Evolutionary conservation across 2,797 vertebrate genomes (phyloP).

Genomic region (Poeciliopsis turneri): DNA sequence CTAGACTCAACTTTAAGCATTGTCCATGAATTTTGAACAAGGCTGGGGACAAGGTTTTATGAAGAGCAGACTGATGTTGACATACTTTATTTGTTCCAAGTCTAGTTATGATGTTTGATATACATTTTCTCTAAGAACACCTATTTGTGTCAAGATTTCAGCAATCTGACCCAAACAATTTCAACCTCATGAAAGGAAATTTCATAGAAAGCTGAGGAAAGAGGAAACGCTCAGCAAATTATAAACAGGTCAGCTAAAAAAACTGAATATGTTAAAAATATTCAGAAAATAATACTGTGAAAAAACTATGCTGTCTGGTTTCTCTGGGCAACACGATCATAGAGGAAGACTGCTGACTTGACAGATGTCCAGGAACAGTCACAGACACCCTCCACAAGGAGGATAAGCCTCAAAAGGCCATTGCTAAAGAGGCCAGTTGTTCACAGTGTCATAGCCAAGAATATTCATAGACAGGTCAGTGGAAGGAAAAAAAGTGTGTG

Average conservation of each 20-base stretch:
- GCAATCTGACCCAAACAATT: background rate
- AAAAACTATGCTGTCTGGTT: background rate
- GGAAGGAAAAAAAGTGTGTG: background rate
- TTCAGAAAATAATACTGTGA: background rate
- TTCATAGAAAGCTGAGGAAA: background rate
- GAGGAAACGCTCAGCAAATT: background rate
- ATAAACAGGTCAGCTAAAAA: background rate
- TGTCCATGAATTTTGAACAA: background rate
- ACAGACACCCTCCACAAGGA: background rate
- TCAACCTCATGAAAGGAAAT: background rate
- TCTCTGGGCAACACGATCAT: background rate
- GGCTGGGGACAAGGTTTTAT: background rate
- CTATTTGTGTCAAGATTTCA: background rate
- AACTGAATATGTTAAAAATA: background rate
- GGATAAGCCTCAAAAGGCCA: background rate
- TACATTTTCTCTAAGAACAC: background rate
- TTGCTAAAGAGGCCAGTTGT: background rate
- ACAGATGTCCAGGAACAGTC: background rate
- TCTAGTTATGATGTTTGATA: background rate
- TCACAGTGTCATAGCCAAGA: background rate
- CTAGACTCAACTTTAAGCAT: background rate
- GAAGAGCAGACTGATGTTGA: background rate
- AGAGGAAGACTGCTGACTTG: background rate
- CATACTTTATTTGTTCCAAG: background rate
- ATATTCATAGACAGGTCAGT: background rate